Evolutionary conservation across 2,113 vertebrate genomes (phyloP), one percentile per base, ranked within the genome.

Genomic region (Phaethornis superciliosus): DNA sequence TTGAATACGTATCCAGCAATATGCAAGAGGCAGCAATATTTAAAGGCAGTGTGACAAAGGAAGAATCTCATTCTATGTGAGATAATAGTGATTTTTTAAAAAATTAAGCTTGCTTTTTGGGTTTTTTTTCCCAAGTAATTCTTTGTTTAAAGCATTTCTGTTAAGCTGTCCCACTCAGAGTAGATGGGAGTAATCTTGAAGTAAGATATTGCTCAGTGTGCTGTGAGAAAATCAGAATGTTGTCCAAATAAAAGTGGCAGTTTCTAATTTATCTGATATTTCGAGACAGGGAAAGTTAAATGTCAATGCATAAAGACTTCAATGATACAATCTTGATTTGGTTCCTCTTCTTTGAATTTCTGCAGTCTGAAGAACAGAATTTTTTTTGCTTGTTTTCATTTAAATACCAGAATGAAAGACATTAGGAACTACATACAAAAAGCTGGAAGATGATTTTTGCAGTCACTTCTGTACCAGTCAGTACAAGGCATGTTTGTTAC

Each of bases 341-440:
- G 8, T 72, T 81, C 15, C 13, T 44, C 23, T 68, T 65, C 35
- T 17, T 12, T 59, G 60, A 78, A 33, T 70, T 85, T 81, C 55
- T 78, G 30, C 56, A 67, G 24, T 77, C 60, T 78, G 40, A 15
- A 63, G 26, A 22, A 44, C 24, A 49, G 33, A 51, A 10, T 23
- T 70, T 88, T 76, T 94, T 47, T 47, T n/a, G n/a, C n/a, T 83
- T n/a, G 55, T 75, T 83, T 93, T 76, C 12, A 30, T 80, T 94
- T 44, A 89, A 74, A 83, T 35, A 70, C 26, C 42, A 65, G 37
- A 54, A 24, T 70, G 56, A 80, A 81, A 69, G 37, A 49, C 24
- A 35, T 78, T 30, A 54, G n/a, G 51, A 81, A 63, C 33, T 21
- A 49, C 55, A 19, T 21, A 40, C 9, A 58, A 64, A 49, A 83